Base-by-base conservation (phyloP, 2,113 vertebrate genomes). In the Antechinus flavipes region DNA sequence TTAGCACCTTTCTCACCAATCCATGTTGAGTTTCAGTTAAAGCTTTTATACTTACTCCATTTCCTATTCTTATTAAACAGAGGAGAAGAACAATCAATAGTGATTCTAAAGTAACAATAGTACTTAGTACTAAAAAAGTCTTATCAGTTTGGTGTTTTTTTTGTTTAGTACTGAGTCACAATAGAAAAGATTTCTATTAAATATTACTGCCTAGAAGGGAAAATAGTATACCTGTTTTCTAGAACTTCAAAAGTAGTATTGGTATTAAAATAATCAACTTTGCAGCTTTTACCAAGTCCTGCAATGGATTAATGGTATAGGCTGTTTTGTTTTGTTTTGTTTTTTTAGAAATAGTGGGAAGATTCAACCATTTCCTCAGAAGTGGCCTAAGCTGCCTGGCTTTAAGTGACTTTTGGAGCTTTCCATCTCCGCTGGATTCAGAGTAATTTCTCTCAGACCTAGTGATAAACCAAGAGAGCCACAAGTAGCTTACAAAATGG, bases 181-280 rank as follows among this genome's bases (percentile, higher is more conserved):
- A 89, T 76, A 47, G 90, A n/a, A 93, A 84, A 97, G 61, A 91
- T 58, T 96, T 93, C 96, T 95, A 52, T 52, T 96, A 91, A 97
- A 93, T 95, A 98, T 84, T 47, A 91, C 93, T 96, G 96, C 97
- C 95, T 96, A 97, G 93, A 94, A 90, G 95, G 94, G 95, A 96
- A 94, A 91, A 94, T 90, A 92, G 96, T 97, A 97, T 96, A 96
- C 98, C 97, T 97, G 47, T 50, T 49, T 95, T 91, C 56, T 46
- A 89, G 92, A 95, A 92, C 30, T 76, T 23, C 95, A 92, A 89
- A 91, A 55, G 14, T 2, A 50, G 89, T 26, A 89, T 42, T 84
- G 76, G 91, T 46, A 92, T 54, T 92, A 93, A 35, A 92, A 95
- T 6, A 23, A 49, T 2, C 68, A 94, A 53, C 54, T 90, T 84